Evolutionary conservation across 2,797 vertebrate species (phyloP), one percentile per base, ranked within the genome.

Genomic region (Crenuchus spilurus): DNA sequence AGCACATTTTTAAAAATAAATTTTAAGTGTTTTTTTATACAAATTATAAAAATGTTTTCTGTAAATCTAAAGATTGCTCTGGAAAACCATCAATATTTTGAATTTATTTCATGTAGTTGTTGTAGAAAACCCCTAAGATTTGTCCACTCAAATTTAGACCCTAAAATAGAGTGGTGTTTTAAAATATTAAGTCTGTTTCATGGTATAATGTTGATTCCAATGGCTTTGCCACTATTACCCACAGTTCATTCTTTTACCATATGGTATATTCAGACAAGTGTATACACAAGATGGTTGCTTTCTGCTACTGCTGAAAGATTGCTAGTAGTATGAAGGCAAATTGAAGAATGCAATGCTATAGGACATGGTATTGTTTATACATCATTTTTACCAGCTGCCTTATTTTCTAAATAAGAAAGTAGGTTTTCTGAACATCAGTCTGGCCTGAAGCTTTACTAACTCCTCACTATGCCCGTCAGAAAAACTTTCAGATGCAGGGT

Each of bases 401-500:
- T 48, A 55, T 63, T 31, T 49, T 14, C 49, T n/a, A 46, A 11
- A 63, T 48, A 16, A 49, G 1, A 11, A 30, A 35, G n/a, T 30
- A 14, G 13, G 22, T 18, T 61, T 75, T 60, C 24, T 65, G 37
- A 5, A 30, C 51, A 66, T 57, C 33, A 66, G 65, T 33, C 48
- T 18, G 22, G 10, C 1, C 14, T 49, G 64, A 48, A n/a, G 58
- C 57, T 70, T 75, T 55, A 63, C 48, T 42, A 2, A 37, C 28
- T 74, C 33, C 39, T 16, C 44, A n/a, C 22, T 22, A 16, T 63
- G 57, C 11, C 18, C 57, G 57, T 42, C 49, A 20, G 30, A 46
- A 37, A n/a, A 33, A 52, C 39, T 49, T 51, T 57, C 26, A 33
- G 64, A 44, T 74, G 61, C 42, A 31, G 37, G 52, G 66, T 65